Percentiles rank a stretch among this genome's conserved stretches.
Conservation (phyloP, 2,888 invertebrate genomes). For the Pecten maximus region DNA sequence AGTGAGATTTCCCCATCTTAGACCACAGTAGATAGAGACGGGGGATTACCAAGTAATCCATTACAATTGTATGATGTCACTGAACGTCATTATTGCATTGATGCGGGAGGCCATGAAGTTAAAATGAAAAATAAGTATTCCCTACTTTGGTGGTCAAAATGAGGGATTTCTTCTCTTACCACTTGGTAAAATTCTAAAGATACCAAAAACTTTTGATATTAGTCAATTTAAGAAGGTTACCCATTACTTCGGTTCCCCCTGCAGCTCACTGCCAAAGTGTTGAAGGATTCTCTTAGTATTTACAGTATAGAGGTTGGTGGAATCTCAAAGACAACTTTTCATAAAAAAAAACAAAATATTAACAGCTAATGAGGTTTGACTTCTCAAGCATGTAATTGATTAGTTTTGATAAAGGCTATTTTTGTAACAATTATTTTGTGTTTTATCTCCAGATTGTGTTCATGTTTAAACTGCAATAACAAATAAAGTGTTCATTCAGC, state of each 20-base stretch:
- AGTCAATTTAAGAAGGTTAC: neutral
- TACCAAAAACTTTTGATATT: neutral
- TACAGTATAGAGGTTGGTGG: neutral
- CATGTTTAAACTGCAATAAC: neutral
- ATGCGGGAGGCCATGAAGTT: too few species aligned
- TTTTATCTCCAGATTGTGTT: slow-evolving; percentile 30
- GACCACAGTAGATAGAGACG: too few species aligned
- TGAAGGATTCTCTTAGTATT: neutral
- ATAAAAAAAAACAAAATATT: neutral
- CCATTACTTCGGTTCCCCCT: neutral
- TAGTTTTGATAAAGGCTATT: slow-evolving; percentile 13
- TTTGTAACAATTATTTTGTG: neutral
- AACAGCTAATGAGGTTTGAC: neutral
- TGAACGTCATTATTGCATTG: too few species aligned
- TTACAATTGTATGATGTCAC: too few species aligned
- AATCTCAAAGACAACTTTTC: neutral
- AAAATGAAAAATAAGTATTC: too few species aligned
- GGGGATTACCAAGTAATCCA: too few species aligned
- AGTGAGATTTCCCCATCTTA: too few species aligned
- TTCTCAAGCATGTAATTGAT: neutral
- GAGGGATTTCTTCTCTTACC: too few species aligned
- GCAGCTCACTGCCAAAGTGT: too few species aligned
- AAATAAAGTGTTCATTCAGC: slow-evolving; percentile 14
- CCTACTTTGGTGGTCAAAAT: too few species aligned
- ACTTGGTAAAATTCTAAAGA: neutral